Base-by-base conservation (phyloP, 2,797 vertebrate genomes). In the Otolemur crassicaudatus region DNA sequence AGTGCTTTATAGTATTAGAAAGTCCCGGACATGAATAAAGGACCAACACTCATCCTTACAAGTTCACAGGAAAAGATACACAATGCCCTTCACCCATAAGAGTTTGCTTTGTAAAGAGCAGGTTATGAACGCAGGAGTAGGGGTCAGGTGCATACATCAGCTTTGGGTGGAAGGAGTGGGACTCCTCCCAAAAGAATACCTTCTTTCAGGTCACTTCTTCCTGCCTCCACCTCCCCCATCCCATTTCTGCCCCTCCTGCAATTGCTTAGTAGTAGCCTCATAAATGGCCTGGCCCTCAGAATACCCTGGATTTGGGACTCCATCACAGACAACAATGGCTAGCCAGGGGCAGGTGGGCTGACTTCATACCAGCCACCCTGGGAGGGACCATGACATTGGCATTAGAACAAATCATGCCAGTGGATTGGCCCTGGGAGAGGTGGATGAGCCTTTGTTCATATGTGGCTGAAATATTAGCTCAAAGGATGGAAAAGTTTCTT, bases 101-200 rank as follows among this genome's bases (percentile, higher is more conserved):
- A 37, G 11, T 94, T 82, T 58, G 81, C 77, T 80, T 63, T 87
- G 77, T 58, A 92, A 93, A 86, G 43, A 79, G 9, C n/a, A 87
- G 34, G 8, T 70, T 16, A 34, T 40, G 56, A 29, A 19, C 7
- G 53, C 65, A 31, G 17, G 73, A 7, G 1, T 4, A 14, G 1
- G 37, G 1, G 0, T 22, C 5, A 22, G 7, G 13, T 12, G 25
- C 1, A 10, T 12, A 14, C 1, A 10, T 46, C 27, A 82, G 14
- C 29, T 31, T 37, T 0, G 23, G 4, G 10, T 13, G 69, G 19
- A 22, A 7, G 10, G 10, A 3, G 27, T 2, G 16, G 67, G n/a
- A 69, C 43, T 72, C 27, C 25, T 53, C 22, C 10, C 0, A 22
- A 49, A 85, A 73, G 43, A 31, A 20, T 27, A 17, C 10, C 14